These are phyloP conservation scores for Mimachlamys varia DNA, from an alignment of 2,888 invertebrate genomes.

Conservation along the genomic window DNA sequence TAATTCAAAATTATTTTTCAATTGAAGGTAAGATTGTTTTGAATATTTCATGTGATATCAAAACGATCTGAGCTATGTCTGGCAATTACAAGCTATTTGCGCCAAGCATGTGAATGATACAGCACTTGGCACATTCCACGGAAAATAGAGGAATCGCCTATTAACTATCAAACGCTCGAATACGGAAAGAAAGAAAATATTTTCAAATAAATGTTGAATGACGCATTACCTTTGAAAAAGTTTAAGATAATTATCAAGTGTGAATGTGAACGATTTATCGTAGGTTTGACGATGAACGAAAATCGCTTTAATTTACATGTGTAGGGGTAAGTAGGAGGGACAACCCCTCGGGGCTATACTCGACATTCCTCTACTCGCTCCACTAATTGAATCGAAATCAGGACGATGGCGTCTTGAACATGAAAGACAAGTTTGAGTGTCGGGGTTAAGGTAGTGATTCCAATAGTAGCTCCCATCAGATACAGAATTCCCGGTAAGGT, in stretches of 20 bases:
- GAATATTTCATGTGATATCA: conserved; percentile 1
- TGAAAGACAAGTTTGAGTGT: neutral
- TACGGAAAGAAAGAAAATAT: neutral
- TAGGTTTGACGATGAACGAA: neutral
- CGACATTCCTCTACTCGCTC: neutral
- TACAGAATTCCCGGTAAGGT: neutral
- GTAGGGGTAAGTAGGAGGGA: neutral
- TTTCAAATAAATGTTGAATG: neutral
- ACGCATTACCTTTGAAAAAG: neutral
- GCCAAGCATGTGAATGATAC: neutral
- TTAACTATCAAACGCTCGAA: neutral
- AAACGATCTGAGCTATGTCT: neutral
- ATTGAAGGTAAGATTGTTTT: conserved; percentile 6
- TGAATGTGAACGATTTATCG: neutral
- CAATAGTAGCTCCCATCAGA: neutral
- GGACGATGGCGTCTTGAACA: neutral
- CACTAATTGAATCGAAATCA: neutral
- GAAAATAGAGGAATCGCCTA: neutral
- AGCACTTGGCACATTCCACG: neutral
- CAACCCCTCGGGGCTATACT: neutral
- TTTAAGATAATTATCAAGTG: neutral
- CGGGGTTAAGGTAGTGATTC: neutral
- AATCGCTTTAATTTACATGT: neutral
- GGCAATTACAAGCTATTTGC: neutral
- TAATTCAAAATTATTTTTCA: conserved; percentile 16